Base-by-base conservation (phyloP, 1,140 invertebrate genomes). In the Leguminivora glycinivorella region DNA sequence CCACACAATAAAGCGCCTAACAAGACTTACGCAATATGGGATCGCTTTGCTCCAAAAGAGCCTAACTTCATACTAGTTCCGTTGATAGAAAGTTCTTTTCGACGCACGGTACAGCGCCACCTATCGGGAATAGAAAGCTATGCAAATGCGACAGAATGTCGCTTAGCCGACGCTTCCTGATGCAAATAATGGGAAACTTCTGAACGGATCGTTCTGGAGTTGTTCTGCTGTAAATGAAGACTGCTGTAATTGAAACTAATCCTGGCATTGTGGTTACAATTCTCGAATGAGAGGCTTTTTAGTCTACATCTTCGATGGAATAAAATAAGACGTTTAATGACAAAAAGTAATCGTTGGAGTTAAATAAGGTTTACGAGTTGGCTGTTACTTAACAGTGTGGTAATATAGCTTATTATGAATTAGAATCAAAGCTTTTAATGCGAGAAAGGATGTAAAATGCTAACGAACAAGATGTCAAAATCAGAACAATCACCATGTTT, bases 121-220 rank as follows among this genome's bases (percentile, higher is more conserved):
- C 83, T 87, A 82, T 77, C 76, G 82, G 82, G 81, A 87, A 79
- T 87, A 83, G 85, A 84, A 85, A 87, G 82, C 69, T 78, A 82
- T 83, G 77, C 80, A 83, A 84, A 84, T 83, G 72, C 77, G 68
- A 70, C 72, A 75, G 72, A 83, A 83, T 77, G 74, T 70, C 52
- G 68, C 74, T 52, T 22, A 72, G 71, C 40, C 66, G 24, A 29
- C 68, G 63, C 38, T 84, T 83, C 83, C 82, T 81, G 71, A 81
- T 81, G 78, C 77, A 78, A 80, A 82, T 82, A 75, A 71, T 73
- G 68, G 63, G 34, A 69, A 73, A 68, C 71, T 69, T 73, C 31
- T 4, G 47, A 43, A 63, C 56, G n/a, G 40, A 9, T 25, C 26
- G 56, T 31, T 19, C 58, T 63, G 26, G 17, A 63, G 58, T 63